These are phyloP conservation scores for Mnemiopsis leidyi DNA, from an alignment of 37 sponge, comb jelly and placozoan genomes.

Conservation along the genomic window DNA sequence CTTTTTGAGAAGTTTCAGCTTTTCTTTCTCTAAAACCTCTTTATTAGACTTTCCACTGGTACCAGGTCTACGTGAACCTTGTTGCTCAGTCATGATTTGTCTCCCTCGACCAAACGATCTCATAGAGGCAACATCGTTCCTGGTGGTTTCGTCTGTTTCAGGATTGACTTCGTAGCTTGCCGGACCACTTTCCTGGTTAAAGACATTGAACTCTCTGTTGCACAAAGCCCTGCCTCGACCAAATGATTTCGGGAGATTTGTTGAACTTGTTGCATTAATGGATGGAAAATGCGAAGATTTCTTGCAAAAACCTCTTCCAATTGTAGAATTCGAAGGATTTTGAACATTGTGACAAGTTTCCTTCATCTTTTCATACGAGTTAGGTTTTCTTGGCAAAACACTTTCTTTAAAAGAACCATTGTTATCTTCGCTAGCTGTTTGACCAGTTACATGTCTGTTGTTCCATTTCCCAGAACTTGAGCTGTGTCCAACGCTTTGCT, in stretches of 20 bases:
- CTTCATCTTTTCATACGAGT: neutral
- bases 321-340: neutral
- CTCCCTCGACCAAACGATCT: constrained; percentile 10
- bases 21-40: constrained; percentile 18
- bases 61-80: neutral
- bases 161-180: neutral
- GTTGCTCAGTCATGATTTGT: neutral
- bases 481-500: neutral
- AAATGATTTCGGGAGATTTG: neutral
- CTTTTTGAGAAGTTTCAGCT: neutral
- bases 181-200: neutral
- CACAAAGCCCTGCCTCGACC: neutral
- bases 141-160: neutral
- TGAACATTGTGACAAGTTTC: neutral
- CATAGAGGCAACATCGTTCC: neutral
- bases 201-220: neutral
- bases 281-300: neutral
- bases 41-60: neutral
- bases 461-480: neutral
- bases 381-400: neutral
- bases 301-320: neutral
- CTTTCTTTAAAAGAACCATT: neutral
- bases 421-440: neutral
- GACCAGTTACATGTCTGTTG: no score
- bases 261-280: neutral